Evolutionary conservation across 2,888 invertebrate genomes (phyloP), one percentile per base, ranked within the genome.

Genomic region (Pandemis heparana): DNA sequence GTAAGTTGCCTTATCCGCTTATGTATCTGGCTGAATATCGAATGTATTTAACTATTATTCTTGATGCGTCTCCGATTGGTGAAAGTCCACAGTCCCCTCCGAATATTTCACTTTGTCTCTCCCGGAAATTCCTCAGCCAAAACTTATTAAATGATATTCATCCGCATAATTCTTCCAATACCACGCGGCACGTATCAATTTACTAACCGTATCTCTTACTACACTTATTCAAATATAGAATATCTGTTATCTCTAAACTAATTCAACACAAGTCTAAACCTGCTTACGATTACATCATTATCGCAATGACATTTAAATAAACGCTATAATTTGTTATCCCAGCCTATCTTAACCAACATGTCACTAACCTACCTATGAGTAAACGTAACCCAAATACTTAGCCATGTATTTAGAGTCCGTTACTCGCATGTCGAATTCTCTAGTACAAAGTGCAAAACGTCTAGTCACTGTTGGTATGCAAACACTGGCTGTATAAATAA

Each of bases 201-300:
- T 14, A 16, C 51, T 6, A n/a, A 9, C 16, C 16, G 9, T n/a
- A 48, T 14, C 48, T 14, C 2, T 48, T 14, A 48, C 14, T n/a
- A 48, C n/a, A 5, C n/a, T 14, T n/a, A 46, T 14, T 12, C 51
- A n/a, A 1, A n/a, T n/a, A n/a, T 16, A 16, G 7, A 51, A 16
- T 51, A 7, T 56, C 14, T 56, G 4, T 41, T 43, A 46, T 61
- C 46, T 39, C 3, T 53, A 64, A 63, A 62, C n/a, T 43, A 5
- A n/a, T 62, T 48, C 23, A 32, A 32, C 43, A 64, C 70, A 63
- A n/a, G 70, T 70, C 16, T 9, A 16, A 63, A 64, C 56, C 8
- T 70, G 63, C 61, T 14, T 32, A 46, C 12, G 63, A 56, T 56
- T 56, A 56, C 56, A 56, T 56, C 56, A 23, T 9, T 53, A 53